Conservation (phyloP, 2,113 vertebrate species). For the Indri indri region DNA sequence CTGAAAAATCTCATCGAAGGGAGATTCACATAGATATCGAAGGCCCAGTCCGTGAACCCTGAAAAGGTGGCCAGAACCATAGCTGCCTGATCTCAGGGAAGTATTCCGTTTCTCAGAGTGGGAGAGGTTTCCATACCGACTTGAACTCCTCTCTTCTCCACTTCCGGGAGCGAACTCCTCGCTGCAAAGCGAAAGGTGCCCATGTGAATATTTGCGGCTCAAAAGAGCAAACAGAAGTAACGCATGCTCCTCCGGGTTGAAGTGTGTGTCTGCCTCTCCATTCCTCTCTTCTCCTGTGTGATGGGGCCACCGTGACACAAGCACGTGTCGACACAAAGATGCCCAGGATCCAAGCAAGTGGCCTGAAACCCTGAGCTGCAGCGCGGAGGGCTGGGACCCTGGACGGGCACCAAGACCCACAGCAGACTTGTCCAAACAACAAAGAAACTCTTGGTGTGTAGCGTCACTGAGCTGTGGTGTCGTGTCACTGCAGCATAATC, state of each 20-base stretch:
- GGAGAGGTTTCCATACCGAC: not conserved
- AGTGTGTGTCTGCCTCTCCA: accelerated
- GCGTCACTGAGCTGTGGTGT: not conserved
- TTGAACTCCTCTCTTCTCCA: not conserved
- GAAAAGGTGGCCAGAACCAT: accelerated
- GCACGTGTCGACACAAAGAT: accelerated
- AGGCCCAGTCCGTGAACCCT: not conserved
- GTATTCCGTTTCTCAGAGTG: not conserved
- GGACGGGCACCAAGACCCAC: not conserved
- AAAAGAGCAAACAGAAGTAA: not conserved
- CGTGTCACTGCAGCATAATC: too few species aligned
- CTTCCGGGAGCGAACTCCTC: not conserved
- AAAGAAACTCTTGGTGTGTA: not conserved
- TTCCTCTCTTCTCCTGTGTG: not conserved
- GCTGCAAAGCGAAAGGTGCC: not conserved
- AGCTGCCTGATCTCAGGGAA: not conserved
- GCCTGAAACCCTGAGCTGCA: not conserved
- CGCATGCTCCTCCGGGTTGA: not conserved
- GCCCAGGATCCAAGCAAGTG: not conserved
- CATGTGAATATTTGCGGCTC: not conserved
- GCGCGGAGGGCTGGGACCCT: accelerated
- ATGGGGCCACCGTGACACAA: not conserved
- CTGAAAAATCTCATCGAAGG: not conserved
- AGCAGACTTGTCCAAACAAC: not conserved
- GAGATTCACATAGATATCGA: accelerated